A percentile compares a stretch with the other conserved stretches of the same genome.
Conservation (phyloP, 2,113 vertebrate genomes). For the Odocoileus virginianus region DNA sequence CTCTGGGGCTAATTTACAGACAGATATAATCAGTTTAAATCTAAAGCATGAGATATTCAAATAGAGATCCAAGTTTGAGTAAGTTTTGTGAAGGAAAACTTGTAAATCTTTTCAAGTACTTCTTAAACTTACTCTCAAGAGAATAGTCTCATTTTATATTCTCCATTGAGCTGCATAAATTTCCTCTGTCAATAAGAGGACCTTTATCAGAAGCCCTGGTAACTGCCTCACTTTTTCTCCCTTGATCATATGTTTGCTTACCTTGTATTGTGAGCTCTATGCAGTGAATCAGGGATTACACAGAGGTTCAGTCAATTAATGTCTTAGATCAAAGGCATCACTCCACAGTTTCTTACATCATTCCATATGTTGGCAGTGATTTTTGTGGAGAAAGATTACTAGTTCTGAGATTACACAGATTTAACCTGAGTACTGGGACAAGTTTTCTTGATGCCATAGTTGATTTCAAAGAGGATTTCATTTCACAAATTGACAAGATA, state of each 20-base stretch:
- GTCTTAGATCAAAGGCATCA: conserved; percentile 44
- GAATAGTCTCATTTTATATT: conserved; percentile 40
- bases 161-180: neutral
- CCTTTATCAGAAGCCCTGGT: neutral
- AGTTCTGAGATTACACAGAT: conserved; percentile 47
- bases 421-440: conserved; percentile 31
- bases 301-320: conserved; percentile 49
- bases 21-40: neutral
- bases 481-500: conserved; percentile 31
- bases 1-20: neutral
- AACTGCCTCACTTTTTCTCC: neutral
- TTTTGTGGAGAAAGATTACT: conserved; percentile 31
- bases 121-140: conserved; percentile 28
- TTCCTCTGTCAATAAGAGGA: neutral
- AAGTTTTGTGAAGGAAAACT: neutral
- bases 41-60: neutral
- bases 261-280: conserved; percentile 1
- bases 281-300: conserved; percentile 36
- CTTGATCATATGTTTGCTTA: conserved; percentile 6
- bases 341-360: conserved; percentile 19
- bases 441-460: conserved; percentile 49
- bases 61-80: neutral
- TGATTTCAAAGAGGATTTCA: conserved; percentile 45
- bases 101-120: neutral
- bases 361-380: neutral